A percentile compares a stretch with the other conserved stretches of the same genome.
Evolutionary conservation across 2,888 invertebrate species (phyloP).

Genomic region (Hyppa rectilinea): DNA sequence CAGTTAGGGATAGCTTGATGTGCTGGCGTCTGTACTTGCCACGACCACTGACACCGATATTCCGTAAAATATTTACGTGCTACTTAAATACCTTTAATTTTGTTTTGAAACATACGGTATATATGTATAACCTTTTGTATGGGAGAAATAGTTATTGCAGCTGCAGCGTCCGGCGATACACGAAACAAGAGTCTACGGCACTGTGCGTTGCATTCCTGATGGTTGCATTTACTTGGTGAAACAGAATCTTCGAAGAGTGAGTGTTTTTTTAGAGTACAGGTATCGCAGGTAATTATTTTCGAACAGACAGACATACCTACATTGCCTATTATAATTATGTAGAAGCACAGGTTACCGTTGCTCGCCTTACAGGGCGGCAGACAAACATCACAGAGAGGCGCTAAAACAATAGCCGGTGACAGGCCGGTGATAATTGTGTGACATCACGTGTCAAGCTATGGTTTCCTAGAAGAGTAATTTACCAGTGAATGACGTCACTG

Average conservation of each 20-base stretch:
- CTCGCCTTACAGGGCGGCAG: conserved; percentile 43
- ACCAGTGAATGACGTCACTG: too few species aligned
- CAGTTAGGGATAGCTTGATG: too few species aligned
- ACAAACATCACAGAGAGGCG: conserved; percentile 53
- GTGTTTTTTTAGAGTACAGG: too few species aligned
- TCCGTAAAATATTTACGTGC: not conserved
- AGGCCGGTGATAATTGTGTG: conserved; percentile 54
- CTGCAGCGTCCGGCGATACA: conserved; percentile 9
- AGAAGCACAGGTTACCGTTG: conserved; percentile 52
- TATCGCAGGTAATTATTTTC: too few species aligned
- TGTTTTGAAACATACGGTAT: too few species aligned
- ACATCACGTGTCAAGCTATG: not conserved
- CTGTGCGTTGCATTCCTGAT: not conserved
- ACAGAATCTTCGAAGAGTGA: not conserved
- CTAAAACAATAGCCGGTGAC: conserved; percentile 65
- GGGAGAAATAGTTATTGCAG: not conserved
- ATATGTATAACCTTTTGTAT: not conserved
- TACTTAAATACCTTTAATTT: not conserved
- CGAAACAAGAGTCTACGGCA: conserved; percentile 4
- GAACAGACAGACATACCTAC: conserved; percentile 7
- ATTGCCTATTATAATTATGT: too few species aligned
- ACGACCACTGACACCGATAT: conserved; percentile 2
- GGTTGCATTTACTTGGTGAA: conserved; percentile 6
- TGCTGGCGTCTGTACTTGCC: too few species aligned
- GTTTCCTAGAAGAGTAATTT: not conserved